Evolutionary conservation across 1,140 invertebrate species (phyloP).

Genomic region (Polypedilum pembai): DNA sequence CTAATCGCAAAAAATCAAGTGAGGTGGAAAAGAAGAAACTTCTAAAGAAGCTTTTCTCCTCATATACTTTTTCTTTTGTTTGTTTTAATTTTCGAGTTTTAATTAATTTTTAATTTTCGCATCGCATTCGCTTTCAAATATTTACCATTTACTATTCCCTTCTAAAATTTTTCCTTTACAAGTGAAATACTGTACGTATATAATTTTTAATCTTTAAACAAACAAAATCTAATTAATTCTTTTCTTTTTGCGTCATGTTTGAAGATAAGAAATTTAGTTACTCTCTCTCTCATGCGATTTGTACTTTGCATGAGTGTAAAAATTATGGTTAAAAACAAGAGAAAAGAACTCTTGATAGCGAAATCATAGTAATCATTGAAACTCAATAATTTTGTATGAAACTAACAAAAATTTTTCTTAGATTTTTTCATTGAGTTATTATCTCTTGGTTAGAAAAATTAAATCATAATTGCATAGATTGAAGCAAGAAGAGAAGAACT

Average conservation of each 20-base stretch:
- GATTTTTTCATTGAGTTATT: no score
- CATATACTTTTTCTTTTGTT: constrained; percentile 13
- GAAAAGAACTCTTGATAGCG: no score
- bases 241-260: background rate
- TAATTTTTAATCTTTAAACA: constrained; percentile 22
- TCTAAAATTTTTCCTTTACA: background rate
- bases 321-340: no score
- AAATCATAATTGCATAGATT: no score
- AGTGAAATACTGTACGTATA: background rate
- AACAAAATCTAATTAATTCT: constrained; percentile 28
- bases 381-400: no score
- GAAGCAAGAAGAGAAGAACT: no score
- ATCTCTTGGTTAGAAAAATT: no score
- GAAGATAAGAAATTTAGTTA: background rate
- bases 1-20: background rate
- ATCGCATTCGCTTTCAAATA: constrained; percentile 25
- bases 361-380: no score
- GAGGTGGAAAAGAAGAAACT: background rate
- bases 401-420: no score
- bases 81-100: background rate
- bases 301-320: no score
- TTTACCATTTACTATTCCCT: constrained; percentile 23
- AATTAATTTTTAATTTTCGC: constrained; percentile 27
- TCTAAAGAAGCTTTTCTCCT: background rate
- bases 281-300: no score